Base-by-base conservation (phyloP, 2,113 vertebrate species). In the Setophaga coronata region DNA sequence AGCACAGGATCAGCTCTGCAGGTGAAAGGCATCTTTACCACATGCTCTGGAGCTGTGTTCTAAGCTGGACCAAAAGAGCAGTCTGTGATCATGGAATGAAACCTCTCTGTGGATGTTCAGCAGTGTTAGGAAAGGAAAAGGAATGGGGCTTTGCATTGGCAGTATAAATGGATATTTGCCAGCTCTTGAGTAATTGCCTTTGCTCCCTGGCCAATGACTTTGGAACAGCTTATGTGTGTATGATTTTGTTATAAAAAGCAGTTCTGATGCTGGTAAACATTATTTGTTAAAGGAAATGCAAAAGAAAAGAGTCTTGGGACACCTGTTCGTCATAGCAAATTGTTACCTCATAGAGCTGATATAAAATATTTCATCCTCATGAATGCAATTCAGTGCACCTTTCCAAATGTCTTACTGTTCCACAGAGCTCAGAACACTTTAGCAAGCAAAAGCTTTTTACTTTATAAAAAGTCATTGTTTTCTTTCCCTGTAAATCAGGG, bases 21-120 rank as follows among this genome's bases (percentile, higher is more conserved):
- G 57, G 40, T 40, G 45, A 34, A 45, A 87, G 4, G 8, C 45
- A 5, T 28, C 47, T 61, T 92, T n/a, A 47, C 14, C 2, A 5
- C 1, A 0, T 2, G 17, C 17, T 56, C 67, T 61, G 77, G 29
- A 14, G 45, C 1, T 0, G 0, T 70, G 16, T 70, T 74, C 77
- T 64, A 3, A 65, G 61, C 50, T 69, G 50, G n/a, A 42, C 14
- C 14, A 40, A n/a, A 61, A 9, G 9, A 70, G 21, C 18, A 29
- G 18, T 11, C 14, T 78, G 40, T 2, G 9, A 36, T 36, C 45
- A 20, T 12, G 13, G 34, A 40, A 54, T 40, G 33, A 78, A 89
- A 65, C 18, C 29, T 31, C 34, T 82, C 0, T 1, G 34, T 23
- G 40, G 38, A 10, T 18, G 10, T 61, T 50, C 1, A 0, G 47